Conservation (phyloP, 2,888 invertebrate species). For the Agonopterix subpropinquella region DNA sequence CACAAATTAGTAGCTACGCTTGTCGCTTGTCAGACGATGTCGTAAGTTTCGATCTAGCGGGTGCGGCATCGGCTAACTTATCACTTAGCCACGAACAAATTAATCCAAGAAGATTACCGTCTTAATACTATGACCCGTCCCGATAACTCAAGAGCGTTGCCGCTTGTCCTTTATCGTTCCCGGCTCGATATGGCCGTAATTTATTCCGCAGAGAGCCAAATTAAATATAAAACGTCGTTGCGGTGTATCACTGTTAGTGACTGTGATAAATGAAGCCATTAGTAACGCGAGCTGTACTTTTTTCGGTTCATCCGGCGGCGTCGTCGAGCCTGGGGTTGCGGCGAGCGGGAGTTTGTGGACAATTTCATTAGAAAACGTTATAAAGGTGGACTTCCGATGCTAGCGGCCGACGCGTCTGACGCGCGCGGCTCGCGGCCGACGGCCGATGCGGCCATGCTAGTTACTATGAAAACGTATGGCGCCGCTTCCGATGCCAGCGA, state of each 20-base stretch:
- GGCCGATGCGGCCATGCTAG: no score
- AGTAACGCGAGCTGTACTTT: conserved; percentile 74
- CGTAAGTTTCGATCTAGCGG: conserved; percentile 39
- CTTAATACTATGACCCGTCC: conserved; percentile 55
- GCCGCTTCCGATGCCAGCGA: no score
- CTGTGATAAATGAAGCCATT: conserved; percentile 76
- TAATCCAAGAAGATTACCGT: conserved; percentile 62
- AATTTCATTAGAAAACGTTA: conserved; percentile 75
- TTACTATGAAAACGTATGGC: no score
- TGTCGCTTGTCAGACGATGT: conserved; percentile 30
- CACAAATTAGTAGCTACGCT: conserved; percentile 8
- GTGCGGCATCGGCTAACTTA: conserved; percentile 48
- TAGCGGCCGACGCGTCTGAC: no score
- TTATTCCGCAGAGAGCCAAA: conserved; percentile 70
- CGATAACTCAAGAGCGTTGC: conserved; percentile 58
- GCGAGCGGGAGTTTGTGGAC: conserved; percentile 68
- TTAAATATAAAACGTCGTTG: conserved; percentile 75
- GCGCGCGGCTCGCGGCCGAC: no score
- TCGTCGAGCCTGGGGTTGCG: conserved; percentile 60
- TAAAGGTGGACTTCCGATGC: no score
- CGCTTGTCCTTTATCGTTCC: conserved; percentile 59
- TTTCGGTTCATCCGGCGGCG: conserved; percentile 73
- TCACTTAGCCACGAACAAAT: conserved; percentile 66
- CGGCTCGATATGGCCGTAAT: conserved; percentile 67
- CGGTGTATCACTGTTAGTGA: conserved; percentile 75